A percentile compares a stretch with the other conserved stretches of the same genome.
These are phyloP conservation scores for Zapus hudsonius DNA, from an alignment of 2,113 vertebrate genomes.

Conservation along the genomic window DNA sequence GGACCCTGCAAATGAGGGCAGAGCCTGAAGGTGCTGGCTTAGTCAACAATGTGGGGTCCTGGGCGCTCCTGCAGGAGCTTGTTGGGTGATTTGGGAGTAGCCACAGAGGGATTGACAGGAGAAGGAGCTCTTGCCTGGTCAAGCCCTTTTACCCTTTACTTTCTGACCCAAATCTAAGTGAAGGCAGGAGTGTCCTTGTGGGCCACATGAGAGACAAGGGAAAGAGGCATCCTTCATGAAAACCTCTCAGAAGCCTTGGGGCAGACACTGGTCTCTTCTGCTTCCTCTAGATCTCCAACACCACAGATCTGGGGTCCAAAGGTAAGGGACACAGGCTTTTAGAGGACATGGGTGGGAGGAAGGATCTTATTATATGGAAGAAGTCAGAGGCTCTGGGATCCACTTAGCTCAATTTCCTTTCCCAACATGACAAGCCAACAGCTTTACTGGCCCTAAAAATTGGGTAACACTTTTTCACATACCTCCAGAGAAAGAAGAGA, in stretches of 20 bases:
- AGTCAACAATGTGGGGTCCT: not conserved
- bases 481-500: constrained; percentile 15
- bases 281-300: constrained; percentile 69
- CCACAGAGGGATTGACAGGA: not conserved
- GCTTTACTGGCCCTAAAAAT: constrained; percentile 39
- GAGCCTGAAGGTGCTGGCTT: not conserved
- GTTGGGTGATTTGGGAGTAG: not conserved
- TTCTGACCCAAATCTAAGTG: not conserved
- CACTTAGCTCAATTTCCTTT: not conserved
- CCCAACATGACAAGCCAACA: not conserved
- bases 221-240: not conserved
- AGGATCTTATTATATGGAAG: not conserved
- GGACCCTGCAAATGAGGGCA: not conserved
- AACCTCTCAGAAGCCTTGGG: not conserved
- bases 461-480: not conserved
- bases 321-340: not conserved
- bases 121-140: not conserved
- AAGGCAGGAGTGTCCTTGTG: not conserved
- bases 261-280: not conserved
- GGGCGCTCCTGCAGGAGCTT: not conserved
- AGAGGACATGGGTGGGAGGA: not conserved
- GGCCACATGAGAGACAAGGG: not conserved
- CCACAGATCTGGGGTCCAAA: constrained; percentile 42
- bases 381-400: not conserved
- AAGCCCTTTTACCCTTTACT: not conserved